Evolutionary conservation across 2,888 invertebrate genomes (phyloP).

Genomic region (Anaspis maculata): DNA sequence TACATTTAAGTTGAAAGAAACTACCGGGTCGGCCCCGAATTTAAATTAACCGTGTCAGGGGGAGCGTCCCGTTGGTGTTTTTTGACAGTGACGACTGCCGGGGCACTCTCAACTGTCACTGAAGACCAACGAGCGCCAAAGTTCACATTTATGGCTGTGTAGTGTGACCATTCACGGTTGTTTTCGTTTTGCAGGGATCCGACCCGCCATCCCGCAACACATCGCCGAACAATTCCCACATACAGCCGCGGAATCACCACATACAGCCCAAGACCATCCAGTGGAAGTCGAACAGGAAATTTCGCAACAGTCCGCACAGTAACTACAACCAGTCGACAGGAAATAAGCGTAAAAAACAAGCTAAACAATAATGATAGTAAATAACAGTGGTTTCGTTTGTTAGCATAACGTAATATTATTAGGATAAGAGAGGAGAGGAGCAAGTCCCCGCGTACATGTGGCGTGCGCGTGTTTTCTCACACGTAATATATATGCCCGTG

Average conservation of each 20-base stretch:
- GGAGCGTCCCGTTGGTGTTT: no score
- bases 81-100: no score
- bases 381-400: no score
- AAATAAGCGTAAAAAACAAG: constrained; percentile 27
- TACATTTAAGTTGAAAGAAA: no score
- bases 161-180: constrained; percentile 2
- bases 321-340: constrained; percentile 21
- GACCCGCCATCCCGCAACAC: constrained; percentile 38
- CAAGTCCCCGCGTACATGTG: no score
- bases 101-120: no score
- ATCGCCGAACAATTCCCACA: constrained; percentile 31
- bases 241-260: constrained; percentile 19
- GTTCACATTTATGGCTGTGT: background rate
- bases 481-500: constrained; percentile 9
- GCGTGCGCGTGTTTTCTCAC: no score
- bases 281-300: constrained; percentile 17
- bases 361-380: constrained; percentile 26
- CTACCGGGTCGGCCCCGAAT: no score
- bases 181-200: constrained; percentile 38
- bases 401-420: constrained; percentile 5
- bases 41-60: no score
- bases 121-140: no score
- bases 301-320: constrained; percentile 18
- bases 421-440: no score
- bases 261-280: constrained; percentile 16